These are phyloP conservation scores for Oeneis ivallda DNA, from an alignment of 2,888 invertebrate species.

Conservation along the genomic window DNA sequence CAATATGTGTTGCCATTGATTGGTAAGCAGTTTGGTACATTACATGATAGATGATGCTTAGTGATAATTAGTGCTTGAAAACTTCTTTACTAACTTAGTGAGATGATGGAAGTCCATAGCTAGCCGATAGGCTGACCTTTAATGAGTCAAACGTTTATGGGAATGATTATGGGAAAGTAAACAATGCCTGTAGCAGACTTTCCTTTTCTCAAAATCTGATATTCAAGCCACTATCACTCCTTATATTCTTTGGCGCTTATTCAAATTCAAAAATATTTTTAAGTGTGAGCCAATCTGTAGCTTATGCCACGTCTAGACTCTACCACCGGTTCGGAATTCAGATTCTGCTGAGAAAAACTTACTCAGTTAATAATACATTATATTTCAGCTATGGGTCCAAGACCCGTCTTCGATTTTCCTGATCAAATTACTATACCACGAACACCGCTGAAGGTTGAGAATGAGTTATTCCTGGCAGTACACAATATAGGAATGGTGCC, in stretches of 20 bases:
- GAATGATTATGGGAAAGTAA: too few relatives aligned
- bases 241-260: neutral
- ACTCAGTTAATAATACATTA: too few relatives aligned
- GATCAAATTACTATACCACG: slow-evolving; percentile 61
- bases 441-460: slow-evolving; percentile 66
- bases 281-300: too few relatives aligned
- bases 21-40: slow-evolving; percentile 62
- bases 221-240: neutral
- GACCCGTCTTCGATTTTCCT: slow-evolving; percentile 68
- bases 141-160: too few relatives aligned
- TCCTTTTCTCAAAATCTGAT: neutral
- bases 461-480: slow-evolving; percentile 47
- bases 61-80: neutral
- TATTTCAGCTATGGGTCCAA: slow-evolving; percentile 68
- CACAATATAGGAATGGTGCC: slow-evolving; percentile 60
- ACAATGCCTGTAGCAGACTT: neutral
- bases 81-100: too few relatives aligned
- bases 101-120: too few relatives aligned
- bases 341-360: too few relatives aligned
- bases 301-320: too few relatives aligned
- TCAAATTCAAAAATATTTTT: too few relatives aligned
- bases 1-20: slow-evolving; percentile 81
- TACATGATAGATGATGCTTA: neutral
- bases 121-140: too few relatives aligned
- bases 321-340: too few relatives aligned